These are phyloP conservation scores for Ophioninae sp. DNA, from an alignment of 2,888 invertebrate genomes.

Conservation along the genomic window DNA sequence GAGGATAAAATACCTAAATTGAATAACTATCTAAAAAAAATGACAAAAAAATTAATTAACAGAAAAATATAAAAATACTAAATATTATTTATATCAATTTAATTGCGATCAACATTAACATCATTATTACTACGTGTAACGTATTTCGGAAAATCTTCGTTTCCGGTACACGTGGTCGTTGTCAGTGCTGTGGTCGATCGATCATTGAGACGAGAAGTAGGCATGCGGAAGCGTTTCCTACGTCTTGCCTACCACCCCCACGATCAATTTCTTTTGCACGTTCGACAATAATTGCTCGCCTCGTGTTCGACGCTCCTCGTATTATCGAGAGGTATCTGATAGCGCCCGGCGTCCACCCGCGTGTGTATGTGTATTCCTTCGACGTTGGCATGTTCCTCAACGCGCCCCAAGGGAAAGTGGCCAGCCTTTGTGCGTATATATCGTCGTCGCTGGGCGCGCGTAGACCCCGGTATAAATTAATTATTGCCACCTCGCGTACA, in stretches of 20 bases:
- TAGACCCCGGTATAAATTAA: conserved; percentile 70
- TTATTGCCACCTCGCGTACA: conserved; percentile 67
- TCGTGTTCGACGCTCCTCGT: conserved; percentile 1
- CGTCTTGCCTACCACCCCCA: conserved; percentile 15
- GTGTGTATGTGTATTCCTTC: neutral
- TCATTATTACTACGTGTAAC: no score
- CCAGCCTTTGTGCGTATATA: conserved; percentile 33
- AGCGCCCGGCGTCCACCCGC: neutral
- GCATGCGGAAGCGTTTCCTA: conserved; percentile 16
- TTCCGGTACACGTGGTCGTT: neutral
- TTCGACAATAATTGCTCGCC: conserved; percentile 66
- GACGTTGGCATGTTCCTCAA: conserved; percentile 37
- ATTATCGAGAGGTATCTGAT: conserved; percentile 35
- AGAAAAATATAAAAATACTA: no score
- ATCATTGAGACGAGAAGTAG: neutral
- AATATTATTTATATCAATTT: no score
- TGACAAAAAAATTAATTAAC: no score
- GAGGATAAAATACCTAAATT: no score
- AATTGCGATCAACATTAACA: no score
- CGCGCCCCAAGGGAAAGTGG: conserved; percentile 53
- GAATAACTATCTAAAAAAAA: no score
- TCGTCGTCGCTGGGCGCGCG: conserved; percentile 42
- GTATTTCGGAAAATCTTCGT: neutral
- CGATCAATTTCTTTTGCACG: conserved; percentile 67
- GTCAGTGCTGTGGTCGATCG: neutral